Evolutionary conservation across 2,888 invertebrate genomes (phyloP), one percentile per base, ranked within the genome.

Genomic region (Amaurobius ferox): DNA sequence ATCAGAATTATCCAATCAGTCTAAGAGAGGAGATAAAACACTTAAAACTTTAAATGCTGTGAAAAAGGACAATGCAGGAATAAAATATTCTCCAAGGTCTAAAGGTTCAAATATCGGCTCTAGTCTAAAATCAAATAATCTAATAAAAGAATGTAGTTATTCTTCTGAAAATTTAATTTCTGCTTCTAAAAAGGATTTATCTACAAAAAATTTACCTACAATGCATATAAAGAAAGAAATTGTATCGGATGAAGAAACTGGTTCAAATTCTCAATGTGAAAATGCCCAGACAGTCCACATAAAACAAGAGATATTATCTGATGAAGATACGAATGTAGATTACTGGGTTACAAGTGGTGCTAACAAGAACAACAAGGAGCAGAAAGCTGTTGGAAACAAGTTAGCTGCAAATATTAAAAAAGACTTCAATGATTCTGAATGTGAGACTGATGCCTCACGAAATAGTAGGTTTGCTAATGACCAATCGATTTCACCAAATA

Each of bases 301-400:
- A 11, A 68, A 68, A 26, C 19, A 68, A 40, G 68, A 68, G 40
- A 13, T 68, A 23, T 0, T 40, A 40, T 68, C 68, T 16, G 68
- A 68, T 68, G 68, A 68, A 23, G 68, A 68, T 13, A 68, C 68
- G 0, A 68, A 68, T 28, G 40, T 39, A 11, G 68, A 40, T 19
- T 3, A 11, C n/a, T 68, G 35, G n/a, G n/a, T n/a, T n/a, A 35
- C 6, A 35, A n/a, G 35, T 7, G 35, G 5, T 7, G 35, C 6
- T 7, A 35, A 7, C 5, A 7, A 7, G 9, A 9, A 35, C 35
- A 35, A 35, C 35, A 35, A 35, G 35, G 35, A 35, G 35, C 35
- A 35, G 9, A 9, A 9, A 35, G 35, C 9, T 35, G 35, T 7
- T 35, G 9, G 5, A 9, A 55, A 23, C 23, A 23, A 55, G 2